Percentiles rank a stretch among this genome's conserved stretches.
These are phyloP conservation scores for Lates calcarifer DNA, from an alignment of 2,113 vertebrate species.

Conservation along the genomic window DNA sequence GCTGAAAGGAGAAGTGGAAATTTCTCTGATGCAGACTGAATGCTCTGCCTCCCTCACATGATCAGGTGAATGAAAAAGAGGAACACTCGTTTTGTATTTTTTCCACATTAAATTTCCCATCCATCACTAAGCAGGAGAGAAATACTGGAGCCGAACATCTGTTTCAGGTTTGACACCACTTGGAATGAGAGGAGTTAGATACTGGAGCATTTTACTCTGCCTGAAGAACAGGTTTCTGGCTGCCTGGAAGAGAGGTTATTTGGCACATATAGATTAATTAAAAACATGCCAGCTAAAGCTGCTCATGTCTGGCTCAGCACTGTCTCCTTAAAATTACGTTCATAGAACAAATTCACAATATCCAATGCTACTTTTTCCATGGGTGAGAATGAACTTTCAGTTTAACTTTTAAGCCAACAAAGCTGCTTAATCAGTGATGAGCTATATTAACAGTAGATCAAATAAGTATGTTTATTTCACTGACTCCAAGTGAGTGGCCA, in stretches of 20 bases:
- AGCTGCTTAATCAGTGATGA: background rate
- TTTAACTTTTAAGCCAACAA: background rate
- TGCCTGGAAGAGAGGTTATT: background rate
- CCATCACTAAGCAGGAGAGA: conserved; percentile 49
- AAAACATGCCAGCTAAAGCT: conserved; percentile 12
- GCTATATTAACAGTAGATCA: no score
- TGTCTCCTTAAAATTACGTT: background rate
- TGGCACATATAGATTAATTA: conserved; percentile 1
- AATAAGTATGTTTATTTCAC: no score
- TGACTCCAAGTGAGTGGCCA: no score
- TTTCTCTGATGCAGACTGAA: conserved; percentile 15
- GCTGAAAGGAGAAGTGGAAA: conserved; percentile 46
- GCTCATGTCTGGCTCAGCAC: background rate
- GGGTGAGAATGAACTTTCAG: background rate
- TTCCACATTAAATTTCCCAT: conserved; percentile 59
- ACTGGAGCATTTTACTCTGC: conserved; percentile 2
- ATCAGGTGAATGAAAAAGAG: conserved; percentile 44
- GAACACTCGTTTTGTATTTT: conserved; percentile 29
- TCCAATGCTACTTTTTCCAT: background rate
- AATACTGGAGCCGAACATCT: conserved; percentile 54
- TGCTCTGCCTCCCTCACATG: background rate
- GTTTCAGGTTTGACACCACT: conserved; percentile 47
- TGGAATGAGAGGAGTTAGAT: conserved; percentile 24
- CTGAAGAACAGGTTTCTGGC: conserved; percentile 12
- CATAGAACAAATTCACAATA: background rate